These are phyloP conservation scores for Pachypanchax playfairii DNA, from an alignment of 2,113 vertebrate species.

Conservation along the genomic window DNA sequence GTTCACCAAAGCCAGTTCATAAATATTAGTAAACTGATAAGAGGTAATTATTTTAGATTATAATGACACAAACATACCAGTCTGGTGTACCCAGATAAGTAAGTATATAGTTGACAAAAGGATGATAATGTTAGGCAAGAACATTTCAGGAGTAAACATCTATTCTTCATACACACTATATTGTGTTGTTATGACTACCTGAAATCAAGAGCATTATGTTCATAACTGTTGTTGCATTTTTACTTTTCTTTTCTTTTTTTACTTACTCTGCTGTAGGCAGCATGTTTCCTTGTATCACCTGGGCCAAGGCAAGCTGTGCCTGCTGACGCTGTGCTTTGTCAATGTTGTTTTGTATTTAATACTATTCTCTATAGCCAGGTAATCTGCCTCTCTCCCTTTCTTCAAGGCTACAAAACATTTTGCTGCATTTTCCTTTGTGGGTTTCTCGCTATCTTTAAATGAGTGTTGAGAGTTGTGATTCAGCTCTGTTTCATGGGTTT, in stretches of 20 bases:
- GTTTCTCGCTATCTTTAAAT: slow-evolving; percentile 20
- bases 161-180: too few relatives aligned
- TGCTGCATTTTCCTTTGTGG: slow-evolving; percentile 6
- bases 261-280: slow-evolving; percentile 45
- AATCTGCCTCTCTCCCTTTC: slow-evolving; percentile 45
- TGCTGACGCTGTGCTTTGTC: slow-evolving; percentile 58
- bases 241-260: slow-evolving; percentile 49
- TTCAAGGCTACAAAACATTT: slow-evolving; percentile 17
- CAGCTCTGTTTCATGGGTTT: slow-evolving; percentile 24
- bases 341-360: slow-evolving; percentile 53
- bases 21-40: too few relatives aligned
- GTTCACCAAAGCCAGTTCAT: too few relatives aligned
- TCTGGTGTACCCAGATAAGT: too few relatives aligned
- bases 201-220: slow-evolving; percentile 27
- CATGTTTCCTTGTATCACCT: slow-evolving; percentile 42
- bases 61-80: too few relatives aligned
- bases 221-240: slow-evolving; percentile 26
- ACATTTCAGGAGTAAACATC: too few relatives aligned
- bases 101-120: too few relatives aligned
- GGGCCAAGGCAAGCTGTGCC: slow-evolving; percentile 18
- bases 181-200: slow-evolving; percentile 25
- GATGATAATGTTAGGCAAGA: too few relatives aligned
- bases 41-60: too few relatives aligned
- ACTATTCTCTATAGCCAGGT: slow-evolving; percentile 43
- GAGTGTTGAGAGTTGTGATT: slow-evolving; percentile 16